Conservation (phyloP, 2,888 invertebrate species). For the Polydrusus pterygomalis region DNA sequence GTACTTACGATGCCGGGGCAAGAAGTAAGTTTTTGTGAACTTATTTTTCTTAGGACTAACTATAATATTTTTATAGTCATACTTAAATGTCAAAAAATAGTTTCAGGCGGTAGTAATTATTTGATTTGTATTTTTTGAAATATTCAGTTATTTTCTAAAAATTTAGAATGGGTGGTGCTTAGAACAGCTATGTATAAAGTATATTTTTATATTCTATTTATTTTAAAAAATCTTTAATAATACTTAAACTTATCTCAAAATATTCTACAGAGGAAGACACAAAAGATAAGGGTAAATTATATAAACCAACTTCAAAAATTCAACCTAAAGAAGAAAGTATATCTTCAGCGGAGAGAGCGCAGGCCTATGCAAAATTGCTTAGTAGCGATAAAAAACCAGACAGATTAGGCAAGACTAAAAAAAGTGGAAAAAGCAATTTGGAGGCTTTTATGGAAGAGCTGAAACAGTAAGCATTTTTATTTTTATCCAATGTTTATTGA, state of each 20-base stretch:
- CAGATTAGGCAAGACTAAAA: conserved; percentile 79
- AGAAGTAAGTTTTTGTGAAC: conserved; percentile 78
- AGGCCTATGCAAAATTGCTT: conserved; percentile 80
- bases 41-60: no score
- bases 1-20: conserved; percentile 96
- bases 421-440: conserved; percentile 93
- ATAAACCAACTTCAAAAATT: conserved; percentile 90
- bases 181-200: no score
- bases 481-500: no score
- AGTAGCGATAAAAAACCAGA: conserved; percentile 81
- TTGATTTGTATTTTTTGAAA: no score
- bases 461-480: conserved; percentile 81
- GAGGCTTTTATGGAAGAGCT: conserved; percentile 99
- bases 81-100: no score
- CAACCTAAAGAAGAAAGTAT: conserved; percentile 74
- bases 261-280: conserved; percentile 85
- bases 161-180: no score
- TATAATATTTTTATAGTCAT: not conserved
- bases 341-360: conserved; percentile 79
- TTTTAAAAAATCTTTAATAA: no score
- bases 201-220: no score
- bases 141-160: no score
- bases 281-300: conserved; percentile 91
- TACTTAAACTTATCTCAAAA: no score
- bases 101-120: no score